Percentiles rank a stretch among this genome's conserved stretches.
Evolutionary conservation across 2,888 invertebrate genomes (phyloP).

Genomic region (Galerucella nymphaeae): DNA sequence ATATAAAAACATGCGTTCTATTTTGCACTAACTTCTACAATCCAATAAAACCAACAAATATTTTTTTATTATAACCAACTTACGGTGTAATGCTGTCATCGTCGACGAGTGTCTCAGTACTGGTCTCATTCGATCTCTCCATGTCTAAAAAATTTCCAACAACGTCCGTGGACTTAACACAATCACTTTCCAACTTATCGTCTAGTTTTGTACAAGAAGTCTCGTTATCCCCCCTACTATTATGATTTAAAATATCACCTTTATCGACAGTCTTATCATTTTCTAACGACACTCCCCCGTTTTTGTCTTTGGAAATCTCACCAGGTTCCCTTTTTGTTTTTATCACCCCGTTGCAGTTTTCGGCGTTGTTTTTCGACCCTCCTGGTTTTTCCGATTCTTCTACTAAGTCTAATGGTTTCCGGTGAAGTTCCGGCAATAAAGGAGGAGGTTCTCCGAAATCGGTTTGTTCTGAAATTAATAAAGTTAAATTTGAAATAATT

Average conservation of each 20-base stretch:
- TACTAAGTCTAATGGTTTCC: slow-evolving; percentile 23
- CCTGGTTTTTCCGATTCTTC: slow-evolving; percentile 36
- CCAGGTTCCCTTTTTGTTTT: slow-evolving; percentile 48
- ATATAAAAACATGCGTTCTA: background rate
- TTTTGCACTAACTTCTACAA: background rate
- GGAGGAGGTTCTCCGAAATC: slow-evolving; percentile 42
- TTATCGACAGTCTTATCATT: slow-evolving; percentile 36
- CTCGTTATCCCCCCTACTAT: slow-evolving; percentile 19
- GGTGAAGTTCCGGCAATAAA: slow-evolving; percentile 36
- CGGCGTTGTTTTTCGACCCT: slow-evolving; percentile 40
- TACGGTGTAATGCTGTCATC: slow-evolving; percentile 55
- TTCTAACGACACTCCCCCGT: slow-evolving; percentile 20
- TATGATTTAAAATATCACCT: slow-evolving; percentile 35
- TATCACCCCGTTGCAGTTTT: slow-evolving; percentile 50
- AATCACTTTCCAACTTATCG: slow-evolving; percentile 40
- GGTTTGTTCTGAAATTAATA: slow-evolving; percentile 32
- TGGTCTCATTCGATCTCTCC: slow-evolving; percentile 65
- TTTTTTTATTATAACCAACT: slow-evolving; percentile 36
- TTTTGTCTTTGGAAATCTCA: slow-evolving; percentile 36
- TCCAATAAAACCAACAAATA: background rate
- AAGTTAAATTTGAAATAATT: background rate
- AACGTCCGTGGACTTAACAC: slow-evolving; percentile 20
- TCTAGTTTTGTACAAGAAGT: slow-evolving; percentile 34
- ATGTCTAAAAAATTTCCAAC: slow-evolving; percentile 56
- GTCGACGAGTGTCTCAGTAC: slow-evolving; percentile 68